These are phyloP conservation scores for Rhabdornis inornatus DNA, from an alignment of 2,113 vertebrate genomes.

Conservation along the genomic window DNA sequence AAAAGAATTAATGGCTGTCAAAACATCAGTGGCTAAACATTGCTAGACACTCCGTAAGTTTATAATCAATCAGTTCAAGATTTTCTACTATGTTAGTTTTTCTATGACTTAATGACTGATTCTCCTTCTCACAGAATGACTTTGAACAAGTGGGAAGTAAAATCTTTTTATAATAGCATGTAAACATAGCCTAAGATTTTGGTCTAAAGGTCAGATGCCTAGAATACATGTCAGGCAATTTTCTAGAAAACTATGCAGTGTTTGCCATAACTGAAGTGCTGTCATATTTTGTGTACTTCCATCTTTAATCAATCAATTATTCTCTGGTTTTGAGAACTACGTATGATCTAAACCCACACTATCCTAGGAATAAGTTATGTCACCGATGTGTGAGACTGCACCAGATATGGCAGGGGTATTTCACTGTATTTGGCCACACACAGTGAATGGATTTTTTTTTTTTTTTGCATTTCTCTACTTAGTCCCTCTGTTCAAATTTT, in stretches of 20 bases:
- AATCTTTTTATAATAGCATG: conserved; percentile 70
- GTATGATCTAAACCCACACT: not conserved
- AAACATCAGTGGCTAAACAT: conserved; percentile 67
- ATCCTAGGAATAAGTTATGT: not conserved
- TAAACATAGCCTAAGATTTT: conserved; percentile 72
- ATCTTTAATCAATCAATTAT: not conserved
- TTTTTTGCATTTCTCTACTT: not conserved
- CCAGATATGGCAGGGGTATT: not conserved
- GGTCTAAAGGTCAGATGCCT: conserved; percentile 77
- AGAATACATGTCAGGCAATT: conserved; percentile 64
- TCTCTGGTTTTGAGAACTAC: not conserved
- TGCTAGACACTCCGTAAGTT: conserved; percentile 55
- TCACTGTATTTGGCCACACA: not conserved
- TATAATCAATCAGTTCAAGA: conserved; percentile 76
- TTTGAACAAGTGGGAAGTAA: conserved; percentile 69
- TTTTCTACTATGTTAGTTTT: conserved; percentile 88
- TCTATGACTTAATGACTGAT: conserved; percentile 85
- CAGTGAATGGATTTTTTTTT: not conserved
- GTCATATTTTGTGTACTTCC: conserved; percentile 21
- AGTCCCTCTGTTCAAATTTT: not conserved
- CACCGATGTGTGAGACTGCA: not conserved
- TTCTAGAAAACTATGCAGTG: conserved; percentile 50
- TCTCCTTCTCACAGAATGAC: conserved; percentile 66
- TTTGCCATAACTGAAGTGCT: conserved; percentile 28
- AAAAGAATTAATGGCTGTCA: conserved; percentile 40